Conservation (phyloP, 2,797 vertebrate species). For the Vespertilio murinus region DNA sequence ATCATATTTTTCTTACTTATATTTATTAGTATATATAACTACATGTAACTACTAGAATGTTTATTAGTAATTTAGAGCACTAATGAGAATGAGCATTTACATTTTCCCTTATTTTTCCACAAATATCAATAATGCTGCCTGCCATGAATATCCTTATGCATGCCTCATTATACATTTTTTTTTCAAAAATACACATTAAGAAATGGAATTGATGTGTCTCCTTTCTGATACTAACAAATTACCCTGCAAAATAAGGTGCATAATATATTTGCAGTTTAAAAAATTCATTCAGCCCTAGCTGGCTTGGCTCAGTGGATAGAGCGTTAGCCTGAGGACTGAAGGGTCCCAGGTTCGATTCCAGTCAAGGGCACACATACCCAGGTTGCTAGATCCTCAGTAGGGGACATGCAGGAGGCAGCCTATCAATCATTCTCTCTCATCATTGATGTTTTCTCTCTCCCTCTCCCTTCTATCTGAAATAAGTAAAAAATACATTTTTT, state of each 20-base stretch:
- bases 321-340: too few species aligned
- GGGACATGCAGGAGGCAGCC: too few species aligned
- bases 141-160: not conserved
- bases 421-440: too few species aligned
- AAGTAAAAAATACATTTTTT: too few species aligned
- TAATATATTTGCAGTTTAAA: constrained; percentile 5
- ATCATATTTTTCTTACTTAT: not conserved
- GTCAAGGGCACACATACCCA: too few species aligned
- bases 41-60: not conserved
- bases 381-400: too few species aligned
- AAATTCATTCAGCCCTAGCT: too few species aligned
- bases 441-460: too few species aligned
- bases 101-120: constrained; percentile 28
- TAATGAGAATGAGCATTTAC: not conserved
- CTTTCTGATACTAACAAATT: constrained; percentile 31
- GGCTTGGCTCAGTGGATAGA: too few species aligned
- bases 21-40: not conserved
- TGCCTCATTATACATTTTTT: not conserved
- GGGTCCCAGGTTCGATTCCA: too few species aligned
- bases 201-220: not conserved
- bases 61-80: not conserved
- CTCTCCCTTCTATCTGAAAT: too few species aligned
- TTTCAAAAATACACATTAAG: constrained; percentile 3
- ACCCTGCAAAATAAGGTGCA: not conserved
- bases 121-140: not conserved